A percentile compares a stretch with the other conserved stretches of the same genome.
phyloP scores from a whole-genome alignment of 2,888 invertebrate genomes.

The Pterostichus niger region DNA sequence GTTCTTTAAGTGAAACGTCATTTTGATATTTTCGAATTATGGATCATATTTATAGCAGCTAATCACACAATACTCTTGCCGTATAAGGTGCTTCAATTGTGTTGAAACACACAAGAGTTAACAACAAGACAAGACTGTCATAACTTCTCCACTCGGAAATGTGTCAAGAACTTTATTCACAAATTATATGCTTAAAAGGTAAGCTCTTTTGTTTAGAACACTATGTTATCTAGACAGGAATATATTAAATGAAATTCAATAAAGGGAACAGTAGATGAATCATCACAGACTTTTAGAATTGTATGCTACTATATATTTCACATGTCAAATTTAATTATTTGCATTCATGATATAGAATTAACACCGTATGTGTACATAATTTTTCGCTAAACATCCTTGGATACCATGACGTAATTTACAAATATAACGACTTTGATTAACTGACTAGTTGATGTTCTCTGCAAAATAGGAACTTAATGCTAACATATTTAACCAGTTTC shows the following conservation, averaged over 20 bases:
- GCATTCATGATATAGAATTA: not conserved
- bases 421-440: too few species aligned
- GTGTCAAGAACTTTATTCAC: not conserved
- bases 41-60: slow-evolving; percentile 6
- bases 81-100: slow-evolving; percentile 6
- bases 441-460: too few species aligned
- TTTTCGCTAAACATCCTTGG: slow-evolving; percentile 10
- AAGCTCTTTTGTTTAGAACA: not conserved
- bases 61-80: not conserved
- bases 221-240: not conserved
- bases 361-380: not conserved
- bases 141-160: not conserved
- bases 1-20: slow-evolving; percentile 48
- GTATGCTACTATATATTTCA: not conserved
- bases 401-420: not conserved
- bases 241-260: not conserved
- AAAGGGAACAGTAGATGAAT: slow-evolving; percentile 7
- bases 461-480: too few species aligned
- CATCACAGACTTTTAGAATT: too few species aligned
- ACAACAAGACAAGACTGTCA: too few species aligned
- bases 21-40: slow-evolving; percentile 43
- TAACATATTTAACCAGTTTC: too few species aligned
- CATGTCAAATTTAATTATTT: slow-evolving; percentile 19
- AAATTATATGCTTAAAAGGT: slow-evolving; percentile 1
- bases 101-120: not conserved